Conservation (phyloP, 2,888 invertebrate species). For the Tanytarsus gracilentus region DNA sequence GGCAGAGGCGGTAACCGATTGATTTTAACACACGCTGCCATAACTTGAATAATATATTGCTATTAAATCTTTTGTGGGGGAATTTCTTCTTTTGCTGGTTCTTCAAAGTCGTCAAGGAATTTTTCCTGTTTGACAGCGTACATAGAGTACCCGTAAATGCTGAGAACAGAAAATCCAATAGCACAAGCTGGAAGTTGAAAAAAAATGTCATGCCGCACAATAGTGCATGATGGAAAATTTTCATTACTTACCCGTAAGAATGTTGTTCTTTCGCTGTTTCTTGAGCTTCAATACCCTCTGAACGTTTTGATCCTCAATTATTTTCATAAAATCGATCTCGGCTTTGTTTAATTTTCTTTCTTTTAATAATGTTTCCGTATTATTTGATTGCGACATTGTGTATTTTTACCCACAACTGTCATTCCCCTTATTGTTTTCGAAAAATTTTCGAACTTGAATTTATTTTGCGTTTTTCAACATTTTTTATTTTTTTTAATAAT, state of each 20-base stretch:
- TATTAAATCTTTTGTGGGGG: conserved; percentile 8
- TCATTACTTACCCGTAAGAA: conserved; percentile 48
- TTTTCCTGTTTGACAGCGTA: conserved; percentile 81
- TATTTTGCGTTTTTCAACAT: no score
- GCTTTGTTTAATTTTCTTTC: conserved; percentile 47
- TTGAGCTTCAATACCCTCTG: conserved; percentile 61
- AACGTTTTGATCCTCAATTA: conserved; percentile 66
- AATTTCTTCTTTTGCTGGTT: conserved; percentile 52
- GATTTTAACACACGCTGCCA: conserved; percentile 38
- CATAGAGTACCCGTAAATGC: conserved; percentile 81
- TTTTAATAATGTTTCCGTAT: no score
- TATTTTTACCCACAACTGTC: not conserved
- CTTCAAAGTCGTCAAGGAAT: conserved; percentile 88
- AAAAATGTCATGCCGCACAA: no score
- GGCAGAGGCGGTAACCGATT: conserved; percentile 82
- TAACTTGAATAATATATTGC: conserved; percentile 43
- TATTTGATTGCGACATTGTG: no score
- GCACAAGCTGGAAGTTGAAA: conserved; percentile 38
- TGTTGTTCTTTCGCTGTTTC: conserved; percentile 54
- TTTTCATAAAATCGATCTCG: conserved; percentile 68
- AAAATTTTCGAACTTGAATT: no score
- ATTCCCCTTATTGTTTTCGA: no score
- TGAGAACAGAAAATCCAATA: conserved; percentile 57
- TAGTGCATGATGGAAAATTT: not conserved
- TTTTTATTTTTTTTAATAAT: no score